Conservation (phyloP, 2,797 vertebrate genomes). For the Lacerta bilineata region DNA sequence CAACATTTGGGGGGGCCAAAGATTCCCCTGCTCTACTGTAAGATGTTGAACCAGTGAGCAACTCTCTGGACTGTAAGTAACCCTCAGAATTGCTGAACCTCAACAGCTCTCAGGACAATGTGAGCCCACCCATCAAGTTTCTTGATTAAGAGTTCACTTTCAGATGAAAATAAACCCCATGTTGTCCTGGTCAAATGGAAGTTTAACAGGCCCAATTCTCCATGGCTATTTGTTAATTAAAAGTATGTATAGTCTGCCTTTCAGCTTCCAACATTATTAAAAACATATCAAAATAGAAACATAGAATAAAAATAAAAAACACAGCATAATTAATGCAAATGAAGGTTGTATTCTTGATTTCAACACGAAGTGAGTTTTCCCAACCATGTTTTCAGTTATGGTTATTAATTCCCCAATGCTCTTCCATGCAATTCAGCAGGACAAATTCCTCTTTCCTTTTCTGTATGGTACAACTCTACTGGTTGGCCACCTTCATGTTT, state of each 20-base stretch:
- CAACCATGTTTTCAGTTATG: neutral
- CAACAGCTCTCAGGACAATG: neutral
- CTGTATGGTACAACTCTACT: neutral
- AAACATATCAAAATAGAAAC: neutral
- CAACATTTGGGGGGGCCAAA: neutral
- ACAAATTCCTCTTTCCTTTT: neutral
- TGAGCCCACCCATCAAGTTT: neutral
- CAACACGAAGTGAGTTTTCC: neutral
- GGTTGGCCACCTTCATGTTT: neutral
- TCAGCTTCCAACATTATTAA: neutral
- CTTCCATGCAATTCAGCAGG: neutral
- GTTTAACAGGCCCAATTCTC: neutral
- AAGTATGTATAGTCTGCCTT: neutral
- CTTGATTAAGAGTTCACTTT: neutral
- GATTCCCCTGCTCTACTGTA: neutral
- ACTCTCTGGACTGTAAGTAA: neutral
- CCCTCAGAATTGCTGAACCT: neutral
- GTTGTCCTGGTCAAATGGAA: neutral
- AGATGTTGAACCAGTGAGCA: neutral
- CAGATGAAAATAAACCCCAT: neutral
- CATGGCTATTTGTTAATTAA: neutral
- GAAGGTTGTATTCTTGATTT: neutral
- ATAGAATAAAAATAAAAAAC: neutral
- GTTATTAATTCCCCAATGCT: neutral
- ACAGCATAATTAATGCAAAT: neutral